Percentiles rank a stretch among this genome's conserved stretches.
Conservation (phyloP, 1,140 invertebrate species). For the Pseudomyrmex pallidus region DNA sequence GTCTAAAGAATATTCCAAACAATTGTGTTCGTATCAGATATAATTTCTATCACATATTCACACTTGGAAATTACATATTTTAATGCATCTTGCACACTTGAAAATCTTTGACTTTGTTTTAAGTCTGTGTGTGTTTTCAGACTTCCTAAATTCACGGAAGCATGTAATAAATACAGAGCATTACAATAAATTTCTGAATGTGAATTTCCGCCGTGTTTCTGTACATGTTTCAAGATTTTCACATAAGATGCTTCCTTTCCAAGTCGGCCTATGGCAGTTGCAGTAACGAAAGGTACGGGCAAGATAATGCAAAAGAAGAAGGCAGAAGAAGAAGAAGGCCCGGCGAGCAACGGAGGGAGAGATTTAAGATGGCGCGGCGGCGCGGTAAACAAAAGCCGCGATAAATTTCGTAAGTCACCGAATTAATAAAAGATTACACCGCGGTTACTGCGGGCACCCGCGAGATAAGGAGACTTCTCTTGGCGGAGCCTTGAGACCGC, state of each 20-base stretch:
- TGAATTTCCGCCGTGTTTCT: background rate
- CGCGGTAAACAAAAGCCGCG: slow-evolving; percentile 84
- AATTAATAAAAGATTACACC: slow-evolving; percentile 86
- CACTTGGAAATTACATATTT: too few species aligned
- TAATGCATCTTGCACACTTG: too few species aligned
- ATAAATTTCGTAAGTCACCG: slow-evolving; percentile 85
- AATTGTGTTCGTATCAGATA: too few species aligned
- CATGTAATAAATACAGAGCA: too few species aligned
- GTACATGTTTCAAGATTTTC: background rate
- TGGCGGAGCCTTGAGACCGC: slow-evolving; percentile 76
- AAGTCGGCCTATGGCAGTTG: background rate
- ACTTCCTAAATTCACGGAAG: background rate
- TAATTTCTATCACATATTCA: too few species aligned
- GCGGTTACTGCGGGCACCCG: slow-evolving; percentile 80
- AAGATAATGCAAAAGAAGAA: slow-evolving; percentile 79
- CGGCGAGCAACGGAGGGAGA: slow-evolving; percentile 72
- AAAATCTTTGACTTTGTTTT: too few species aligned
- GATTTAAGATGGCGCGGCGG: slow-evolving; percentile 80
- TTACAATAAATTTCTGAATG: slow-evolving; percentile 2
- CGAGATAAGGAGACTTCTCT: slow-evolving; percentile 82
- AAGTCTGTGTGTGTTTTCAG: background rate
- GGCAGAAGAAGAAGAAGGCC: slow-evolving; percentile 48
- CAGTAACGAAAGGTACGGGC: slow-evolving; percentile 42
- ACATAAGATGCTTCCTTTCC: background rate
- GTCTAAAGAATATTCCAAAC: too few species aligned